These are phyloP conservation scores for Tolmerus cingulatus DNA, from an alignment of 2,888 invertebrate genomes.

Conservation along the genomic window DNA sequence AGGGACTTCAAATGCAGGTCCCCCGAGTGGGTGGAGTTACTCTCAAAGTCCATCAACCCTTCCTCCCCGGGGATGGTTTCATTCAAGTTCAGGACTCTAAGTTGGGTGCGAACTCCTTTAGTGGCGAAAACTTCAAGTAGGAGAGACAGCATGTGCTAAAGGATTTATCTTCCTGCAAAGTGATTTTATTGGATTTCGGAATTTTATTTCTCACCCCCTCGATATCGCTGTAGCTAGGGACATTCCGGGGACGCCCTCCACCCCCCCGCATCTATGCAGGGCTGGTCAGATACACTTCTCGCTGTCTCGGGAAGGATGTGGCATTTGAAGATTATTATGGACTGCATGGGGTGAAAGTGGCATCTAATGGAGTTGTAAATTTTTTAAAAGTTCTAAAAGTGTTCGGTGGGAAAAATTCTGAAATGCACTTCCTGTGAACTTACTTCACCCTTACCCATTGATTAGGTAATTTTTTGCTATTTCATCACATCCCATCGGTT, in stretches of 20 bases:
- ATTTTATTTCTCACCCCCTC: conserved; percentile 43
- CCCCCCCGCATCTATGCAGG: background rate
- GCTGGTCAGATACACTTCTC: background rate
- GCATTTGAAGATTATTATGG: conserved; percentile 13
- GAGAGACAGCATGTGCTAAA: conserved; percentile 45
- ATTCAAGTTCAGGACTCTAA: conserved; percentile 2
- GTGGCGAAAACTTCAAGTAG: conserved; percentile 5
- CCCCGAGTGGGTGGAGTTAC: background rate
- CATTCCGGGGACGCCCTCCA: background rate
- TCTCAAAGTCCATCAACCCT: conserved; percentile 21
- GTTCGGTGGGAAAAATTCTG: conserved; percentile 29
- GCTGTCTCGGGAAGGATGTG: background rate
- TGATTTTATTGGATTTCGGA: conserved; percentile 52
- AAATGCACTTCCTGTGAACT: background rate
- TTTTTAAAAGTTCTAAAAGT: conserved; percentile 45
- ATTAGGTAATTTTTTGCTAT: background rate
- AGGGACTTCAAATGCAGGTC: conserved; percentile 20
- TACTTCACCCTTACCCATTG: background rate
- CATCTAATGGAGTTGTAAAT: conserved; percentile 49
- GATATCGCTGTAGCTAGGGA: background rate
- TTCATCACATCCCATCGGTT: background rate
- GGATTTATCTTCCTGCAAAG: conserved; percentile 51
- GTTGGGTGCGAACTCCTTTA: background rate
- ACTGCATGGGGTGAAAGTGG: conserved; percentile 44
- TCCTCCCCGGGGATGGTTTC: background rate